Evolutionary conservation across 1,140 invertebrate species (phyloP).

Genomic region (Drosophila gunungcola): DNA sequence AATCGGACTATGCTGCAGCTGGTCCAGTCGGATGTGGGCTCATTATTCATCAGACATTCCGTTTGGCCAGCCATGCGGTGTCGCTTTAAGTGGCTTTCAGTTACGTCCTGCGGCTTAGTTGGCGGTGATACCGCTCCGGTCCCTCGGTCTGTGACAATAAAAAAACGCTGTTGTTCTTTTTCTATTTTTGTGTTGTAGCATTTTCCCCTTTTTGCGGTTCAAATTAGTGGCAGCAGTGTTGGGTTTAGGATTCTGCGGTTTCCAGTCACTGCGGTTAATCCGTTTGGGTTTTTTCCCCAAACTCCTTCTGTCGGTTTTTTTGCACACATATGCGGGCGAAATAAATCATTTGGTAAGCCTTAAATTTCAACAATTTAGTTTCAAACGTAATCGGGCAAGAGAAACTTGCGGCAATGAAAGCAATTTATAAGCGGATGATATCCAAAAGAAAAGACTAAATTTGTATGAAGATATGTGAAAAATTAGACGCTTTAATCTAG

Average conservation of each 20-base stretch:
- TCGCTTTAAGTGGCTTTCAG: conserved; percentile 28
- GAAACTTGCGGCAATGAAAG: conserved; percentile 2
- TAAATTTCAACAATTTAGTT: conserved; percentile 59
- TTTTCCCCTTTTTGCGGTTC: conserved; percentile 52
- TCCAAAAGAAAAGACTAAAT: background rate
- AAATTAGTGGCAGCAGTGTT: conserved; percentile 67
- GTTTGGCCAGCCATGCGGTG: conserved; percentile 28
- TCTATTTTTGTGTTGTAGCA: conserved; percentile 5
- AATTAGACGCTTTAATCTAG: background rate
- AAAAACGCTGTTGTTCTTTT: conserved; percentile 41
- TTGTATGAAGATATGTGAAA: background rate
- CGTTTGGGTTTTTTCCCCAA: conserved; percentile 34
- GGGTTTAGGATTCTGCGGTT: conserved; percentile 52
- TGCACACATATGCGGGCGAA: conserved; percentile 35
- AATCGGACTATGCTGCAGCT: conserved; percentile 21
- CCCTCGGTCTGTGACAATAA: conserved; percentile 53
- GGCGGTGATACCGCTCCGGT: conserved; percentile 5
- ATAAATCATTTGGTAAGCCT: conserved; percentile 69
- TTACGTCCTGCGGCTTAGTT: conserved; percentile 27
- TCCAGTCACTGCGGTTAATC: conserved; percentile 59
- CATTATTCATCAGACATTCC: conserved; percentile 74
- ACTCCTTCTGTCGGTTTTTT: conserved; percentile 19
- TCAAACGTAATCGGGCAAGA: conserved; percentile 28
- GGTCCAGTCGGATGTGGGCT: conserved; percentile 43
- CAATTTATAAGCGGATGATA: conserved; percentile 6